Evolutionary conservation across 2,888 invertebrate species (phyloP).

Genomic region (Palloptera scutellata): DNA sequence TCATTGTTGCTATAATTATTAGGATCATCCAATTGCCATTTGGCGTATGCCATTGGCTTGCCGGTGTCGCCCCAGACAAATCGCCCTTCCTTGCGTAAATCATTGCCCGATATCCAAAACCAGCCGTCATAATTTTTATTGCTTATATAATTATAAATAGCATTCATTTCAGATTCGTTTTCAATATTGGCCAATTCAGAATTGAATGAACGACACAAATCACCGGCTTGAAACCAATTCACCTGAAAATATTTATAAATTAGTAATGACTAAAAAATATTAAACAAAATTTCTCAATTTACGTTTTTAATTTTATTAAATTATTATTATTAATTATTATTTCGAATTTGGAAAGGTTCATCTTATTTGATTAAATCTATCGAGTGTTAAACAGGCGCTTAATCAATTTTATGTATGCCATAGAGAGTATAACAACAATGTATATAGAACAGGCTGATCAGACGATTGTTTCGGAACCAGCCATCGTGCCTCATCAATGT

Average conservation of each 20-base stretch:
- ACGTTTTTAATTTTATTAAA: too few species aligned
- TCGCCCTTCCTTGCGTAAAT: constrained; percentile 47
- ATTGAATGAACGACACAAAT: constrained; percentile 47
- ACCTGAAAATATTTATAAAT: constrained; percentile 33
- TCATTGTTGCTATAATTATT: constrained; percentile 49
- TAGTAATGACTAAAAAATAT: too few species aligned
- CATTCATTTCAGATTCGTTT: constrained; percentile 48
- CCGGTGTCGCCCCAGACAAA: constrained; percentile 49
- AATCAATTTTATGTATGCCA: too few species aligned
- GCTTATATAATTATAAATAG: constrained; percentile 44
- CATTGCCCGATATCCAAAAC: constrained; percentile 51
- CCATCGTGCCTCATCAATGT: too few species aligned
- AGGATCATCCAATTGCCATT: constrained; percentile 44
- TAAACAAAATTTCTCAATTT: too few species aligned
- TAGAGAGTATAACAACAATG: too few species aligned
- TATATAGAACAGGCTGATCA: too few species aligned
- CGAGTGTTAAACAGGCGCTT: too few species aligned
- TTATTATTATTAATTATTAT: too few species aligned
- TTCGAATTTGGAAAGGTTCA: too few species aligned
- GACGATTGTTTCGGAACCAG: too few species aligned
- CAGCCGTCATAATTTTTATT: constrained; percentile 47
- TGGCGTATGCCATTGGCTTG: constrained; percentile 48
- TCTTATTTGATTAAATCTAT: too few species aligned
- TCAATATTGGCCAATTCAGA: constrained; percentile 49
- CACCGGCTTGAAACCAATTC: constrained; percentile 51